Evolutionary conservation across 2,888 invertebrate genomes (phyloP).

Genomic region (Eupithecia insigniata): DNA sequence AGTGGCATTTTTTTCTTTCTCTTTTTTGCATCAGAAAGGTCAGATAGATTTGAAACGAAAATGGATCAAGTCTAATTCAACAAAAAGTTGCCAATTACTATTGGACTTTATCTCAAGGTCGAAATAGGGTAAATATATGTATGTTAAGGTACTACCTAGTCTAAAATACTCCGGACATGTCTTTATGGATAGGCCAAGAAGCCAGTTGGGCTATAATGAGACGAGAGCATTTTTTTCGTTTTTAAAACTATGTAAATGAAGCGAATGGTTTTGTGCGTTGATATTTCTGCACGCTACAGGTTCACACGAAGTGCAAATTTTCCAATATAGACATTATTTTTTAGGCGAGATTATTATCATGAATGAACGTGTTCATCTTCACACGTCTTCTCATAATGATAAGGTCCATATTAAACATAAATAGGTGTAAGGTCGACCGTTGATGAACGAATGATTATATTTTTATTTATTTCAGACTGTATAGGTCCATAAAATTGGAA

Average conservation of each 20-base stretch:
- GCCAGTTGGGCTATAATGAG: constrained; percentile 41
- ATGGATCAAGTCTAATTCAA: constrained; percentile 52
- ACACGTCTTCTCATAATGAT: neutral
- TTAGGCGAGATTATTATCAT: neutral
- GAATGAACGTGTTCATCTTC: neutral
- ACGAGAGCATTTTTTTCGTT: constrained; percentile 32
- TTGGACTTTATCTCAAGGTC: constrained; percentile 21
- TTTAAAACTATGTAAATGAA: constrained; percentile 33
- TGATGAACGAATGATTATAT: neutral
- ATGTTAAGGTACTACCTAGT: neutral
- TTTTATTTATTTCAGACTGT: too few species aligned
- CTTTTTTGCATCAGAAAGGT: constrained; percentile 50
- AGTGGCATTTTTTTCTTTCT: constrained; percentile 25
- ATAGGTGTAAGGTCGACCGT: neutral
- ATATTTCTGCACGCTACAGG: neutral
- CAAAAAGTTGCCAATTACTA: constrained; percentile 10
- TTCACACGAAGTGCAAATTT: neutral
- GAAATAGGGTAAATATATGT: neutral
- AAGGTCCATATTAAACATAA: neutral
- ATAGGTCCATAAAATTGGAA: too few species aligned
- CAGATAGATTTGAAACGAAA: constrained; percentile 52
- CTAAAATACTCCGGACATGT: neutral
- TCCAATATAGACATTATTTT: neutral
- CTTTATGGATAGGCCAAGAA: constrained; percentile 19
- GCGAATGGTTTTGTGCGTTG: constrained; percentile 11